These are phyloP conservation scores for Nesidiocoris tenuis DNA, from an alignment of 2,888 invertebrate genomes.

Conservation along the genomic window DNA sequence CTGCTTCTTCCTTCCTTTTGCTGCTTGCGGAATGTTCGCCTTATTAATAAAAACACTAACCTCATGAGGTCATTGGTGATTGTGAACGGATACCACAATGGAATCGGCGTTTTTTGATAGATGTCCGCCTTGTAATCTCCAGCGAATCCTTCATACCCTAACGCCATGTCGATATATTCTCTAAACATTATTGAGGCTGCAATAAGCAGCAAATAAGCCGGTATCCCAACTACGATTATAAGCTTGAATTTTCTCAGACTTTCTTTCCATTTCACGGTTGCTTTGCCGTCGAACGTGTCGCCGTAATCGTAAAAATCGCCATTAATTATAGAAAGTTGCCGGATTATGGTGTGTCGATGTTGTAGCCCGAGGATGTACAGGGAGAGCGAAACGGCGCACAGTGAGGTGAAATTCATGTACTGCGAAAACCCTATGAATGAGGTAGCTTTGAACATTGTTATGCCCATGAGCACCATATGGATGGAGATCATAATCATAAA, in stretches of 20 bases:
- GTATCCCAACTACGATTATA: conserved; percentile 4
- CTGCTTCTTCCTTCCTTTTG: too few species aligned
- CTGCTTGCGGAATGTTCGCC: too few species aligned
- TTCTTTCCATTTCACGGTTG: background rate
- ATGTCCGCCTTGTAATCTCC: conserved; percentile 6
- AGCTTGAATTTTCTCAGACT: conserved; percentile 13
- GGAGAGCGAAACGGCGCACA: background rate
- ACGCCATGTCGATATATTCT: background rate
- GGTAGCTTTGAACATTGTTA: background rate
- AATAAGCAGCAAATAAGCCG: background rate
- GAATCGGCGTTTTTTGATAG: conserved; percentile 15
- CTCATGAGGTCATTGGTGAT: background rate
- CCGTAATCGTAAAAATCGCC: conserved; percentile 22
- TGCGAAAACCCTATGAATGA: background rate
- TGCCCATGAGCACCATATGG: background rate
- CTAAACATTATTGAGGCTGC: background rate
- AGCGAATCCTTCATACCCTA: background rate
- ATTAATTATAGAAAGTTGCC: background rate
- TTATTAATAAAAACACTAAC: too few species aligned
- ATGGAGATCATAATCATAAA: background rate
- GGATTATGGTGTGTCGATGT: background rate
- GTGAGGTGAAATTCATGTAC: conserved; percentile 7
- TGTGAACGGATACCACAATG: conserved; percentile 7
- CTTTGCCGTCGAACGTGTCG: background rate
- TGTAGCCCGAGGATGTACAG: background rate